These are phyloP conservation scores for Notarius quadriscutis DNA, from an alignment of 2,113 vertebrate genomes.

Conservation along the genomic window DNA sequence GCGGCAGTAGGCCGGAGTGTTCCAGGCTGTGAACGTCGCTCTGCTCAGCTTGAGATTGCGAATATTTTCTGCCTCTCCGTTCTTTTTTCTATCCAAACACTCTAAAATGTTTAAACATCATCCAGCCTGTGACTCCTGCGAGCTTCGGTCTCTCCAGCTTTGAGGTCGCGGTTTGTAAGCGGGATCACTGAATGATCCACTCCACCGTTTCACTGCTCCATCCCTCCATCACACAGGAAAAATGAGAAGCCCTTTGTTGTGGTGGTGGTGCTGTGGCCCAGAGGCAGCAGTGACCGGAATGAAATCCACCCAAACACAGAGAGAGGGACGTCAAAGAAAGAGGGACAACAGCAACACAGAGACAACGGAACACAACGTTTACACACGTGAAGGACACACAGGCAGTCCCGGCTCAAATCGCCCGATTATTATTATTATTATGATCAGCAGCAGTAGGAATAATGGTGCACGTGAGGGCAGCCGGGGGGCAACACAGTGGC, in stretches of 20 bases:
- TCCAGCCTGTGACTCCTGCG: background rate
- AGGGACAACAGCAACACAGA: constrained; percentile 79
- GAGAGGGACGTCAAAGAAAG: constrained; percentile 74
- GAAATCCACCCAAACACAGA: constrained; percentile 83
- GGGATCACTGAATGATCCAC: background rate
- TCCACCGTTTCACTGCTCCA: background rate
- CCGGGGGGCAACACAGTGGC: background rate
- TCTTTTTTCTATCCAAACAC: background rate
- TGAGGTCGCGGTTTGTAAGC: background rate
- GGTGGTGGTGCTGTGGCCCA: constrained; percentile 74
- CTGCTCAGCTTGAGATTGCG: background rate
- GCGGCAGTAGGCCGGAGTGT: background rate
- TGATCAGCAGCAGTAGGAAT: no score
- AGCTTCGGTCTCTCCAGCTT: background rate
- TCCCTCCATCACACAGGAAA: background rate
- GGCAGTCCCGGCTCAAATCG: constrained; percentile 72
- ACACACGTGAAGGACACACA: constrained; percentile 77
- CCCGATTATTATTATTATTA: constrained; percentile 26
- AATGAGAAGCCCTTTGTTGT: constrained; percentile 72
- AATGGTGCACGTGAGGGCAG: no score
- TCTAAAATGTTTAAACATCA: background rate
- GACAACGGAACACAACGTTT: constrained; percentile 78
- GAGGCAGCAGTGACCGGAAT: constrained; percentile 74
- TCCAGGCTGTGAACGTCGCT: background rate
- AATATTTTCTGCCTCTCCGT: background rate